Conservation (phyloP, 2,888 invertebrate genomes). For the Altica lythri region DNA sequence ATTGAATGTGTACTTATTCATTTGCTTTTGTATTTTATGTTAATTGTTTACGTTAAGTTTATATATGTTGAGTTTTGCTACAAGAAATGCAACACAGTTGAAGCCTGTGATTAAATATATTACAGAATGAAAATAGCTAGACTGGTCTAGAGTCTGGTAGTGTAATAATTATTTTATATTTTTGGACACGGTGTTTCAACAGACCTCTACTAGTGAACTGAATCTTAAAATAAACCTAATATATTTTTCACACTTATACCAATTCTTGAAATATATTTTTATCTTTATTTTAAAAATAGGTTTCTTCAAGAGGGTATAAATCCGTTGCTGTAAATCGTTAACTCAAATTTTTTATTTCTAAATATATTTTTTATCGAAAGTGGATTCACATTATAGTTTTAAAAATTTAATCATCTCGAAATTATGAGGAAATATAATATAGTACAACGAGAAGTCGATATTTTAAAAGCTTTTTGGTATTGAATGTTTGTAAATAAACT, state of each 20-base stretch:
- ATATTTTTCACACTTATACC: conserved; percentile 34
- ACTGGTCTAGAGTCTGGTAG: conserved; percentile 35
- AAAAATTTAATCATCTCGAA: too few species aligned
- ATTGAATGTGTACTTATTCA: too few species aligned
- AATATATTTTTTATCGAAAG: conserved; percentile 12
- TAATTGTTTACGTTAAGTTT: too few species aligned
- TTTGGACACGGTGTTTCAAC: conserved; percentile 34
- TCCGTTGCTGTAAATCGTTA: conserved; percentile 2
- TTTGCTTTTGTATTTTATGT: too few species aligned
- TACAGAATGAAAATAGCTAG: conserved; percentile 29
- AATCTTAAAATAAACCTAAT: conserved; percentile 34
- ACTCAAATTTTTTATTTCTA: conserved; percentile 8
- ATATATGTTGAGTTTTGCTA: too few species aligned
- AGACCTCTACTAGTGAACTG: conserved; percentile 32
- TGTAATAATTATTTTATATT: conserved; percentile 35
- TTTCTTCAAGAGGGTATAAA: conserved; percentile 34
- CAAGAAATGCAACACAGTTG: conserved; percentile 11
- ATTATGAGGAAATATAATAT: too few species aligned
- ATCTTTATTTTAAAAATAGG: conserved; percentile 32
- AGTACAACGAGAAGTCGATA: too few species aligned
- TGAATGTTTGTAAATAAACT: too few species aligned
- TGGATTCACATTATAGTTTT: too few species aligned
- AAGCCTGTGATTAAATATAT: conserved; percentile 13
- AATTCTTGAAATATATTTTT: conserved; percentile 34
- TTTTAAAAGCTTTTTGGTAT: too few species aligned